Evolutionary conservation across 2,797 vertebrate genomes (phyloP).

Genomic region (Mareca penelope): DNA sequence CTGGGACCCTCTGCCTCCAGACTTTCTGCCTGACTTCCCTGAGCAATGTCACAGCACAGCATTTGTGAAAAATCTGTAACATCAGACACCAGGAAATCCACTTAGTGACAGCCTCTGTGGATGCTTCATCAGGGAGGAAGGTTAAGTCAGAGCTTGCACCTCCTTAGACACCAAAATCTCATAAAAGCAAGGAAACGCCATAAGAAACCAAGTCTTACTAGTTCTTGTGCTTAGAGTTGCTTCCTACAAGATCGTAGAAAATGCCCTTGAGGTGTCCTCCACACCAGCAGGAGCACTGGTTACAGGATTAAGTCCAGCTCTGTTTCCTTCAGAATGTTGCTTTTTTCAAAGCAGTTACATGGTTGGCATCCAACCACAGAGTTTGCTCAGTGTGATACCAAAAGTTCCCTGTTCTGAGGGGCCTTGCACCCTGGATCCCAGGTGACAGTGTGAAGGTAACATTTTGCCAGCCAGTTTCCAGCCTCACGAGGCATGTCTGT

Average conservation of each 20-base stretch:
- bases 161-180: neutral
- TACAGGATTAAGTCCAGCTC: neutral
- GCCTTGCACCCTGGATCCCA: neutral
- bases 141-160: neutral
- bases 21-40: neutral
- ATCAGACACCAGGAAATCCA: neutral
- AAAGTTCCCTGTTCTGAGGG: neutral
- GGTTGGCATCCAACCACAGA: neutral
- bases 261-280: neutral
- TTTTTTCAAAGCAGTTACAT: neutral
- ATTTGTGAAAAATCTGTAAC: neutral
- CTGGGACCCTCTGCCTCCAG: neutral
- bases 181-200: neutral
- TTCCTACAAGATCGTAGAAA: neutral
- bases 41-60: rapidly evolving
- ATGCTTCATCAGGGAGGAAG: neutral
- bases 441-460: rapidly evolving
- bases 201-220: neutral
- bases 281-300: neutral
- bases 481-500: rapidly evolving
- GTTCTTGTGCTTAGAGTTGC: neutral
- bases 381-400: neutral
- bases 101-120: neutral
- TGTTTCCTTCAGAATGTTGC: neutral
- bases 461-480: neutral